Conservation (phyloP, 2,888 invertebrate genomes). For the Petrophora chlorosata region DNA sequence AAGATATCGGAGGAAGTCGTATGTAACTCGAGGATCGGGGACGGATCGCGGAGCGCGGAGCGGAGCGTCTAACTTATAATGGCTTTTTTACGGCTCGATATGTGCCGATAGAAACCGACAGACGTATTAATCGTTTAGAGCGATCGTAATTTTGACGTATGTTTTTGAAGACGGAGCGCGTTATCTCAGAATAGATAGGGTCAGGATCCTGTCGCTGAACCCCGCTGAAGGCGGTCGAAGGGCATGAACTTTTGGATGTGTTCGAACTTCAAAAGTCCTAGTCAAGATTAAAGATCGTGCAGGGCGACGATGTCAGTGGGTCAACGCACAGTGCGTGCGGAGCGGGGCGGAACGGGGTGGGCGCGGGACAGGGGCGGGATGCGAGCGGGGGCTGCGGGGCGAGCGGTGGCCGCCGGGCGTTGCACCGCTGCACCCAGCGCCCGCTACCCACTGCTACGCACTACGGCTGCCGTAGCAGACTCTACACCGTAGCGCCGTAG, state of each 20-base stretch:
- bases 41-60: constrained; percentile 28
- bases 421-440: constrained; percentile 76
- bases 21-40: constrained; percentile 26
- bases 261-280: constrained; percentile 54
- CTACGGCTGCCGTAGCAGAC: constrained; percentile 50
- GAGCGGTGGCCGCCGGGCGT: constrained; percentile 60
- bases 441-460: constrained; percentile 53
- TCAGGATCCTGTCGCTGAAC: constrained; percentile 12
- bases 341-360: constrained; percentile 46
- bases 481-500: constrained; percentile 54
- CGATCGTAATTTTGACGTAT: constrained; percentile 23
- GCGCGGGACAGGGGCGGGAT: constrained; percentile 37
- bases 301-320: constrained; percentile 78
- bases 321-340: constrained; percentile 80
- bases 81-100: constrained; percentile 45
- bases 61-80: constrained; percentile 37
- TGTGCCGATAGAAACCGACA: constrained; percentile 44
- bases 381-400: constrained; percentile 42
- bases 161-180: constrained; percentile 5
- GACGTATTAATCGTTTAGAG: constrained; percentile 35
- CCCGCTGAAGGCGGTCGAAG: constrained; percentile 26
- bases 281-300: constrained; percentile 80
- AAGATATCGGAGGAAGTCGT: constrained; percentile 38
- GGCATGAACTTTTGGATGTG: constrained; percentile 31
- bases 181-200: constrained; percentile 14